Evolutionary conservation across 2,797 vertebrate genomes (phyloP), one percentile per base, ranked within the genome.

Genomic region (Epinephelus coioides): DNA sequence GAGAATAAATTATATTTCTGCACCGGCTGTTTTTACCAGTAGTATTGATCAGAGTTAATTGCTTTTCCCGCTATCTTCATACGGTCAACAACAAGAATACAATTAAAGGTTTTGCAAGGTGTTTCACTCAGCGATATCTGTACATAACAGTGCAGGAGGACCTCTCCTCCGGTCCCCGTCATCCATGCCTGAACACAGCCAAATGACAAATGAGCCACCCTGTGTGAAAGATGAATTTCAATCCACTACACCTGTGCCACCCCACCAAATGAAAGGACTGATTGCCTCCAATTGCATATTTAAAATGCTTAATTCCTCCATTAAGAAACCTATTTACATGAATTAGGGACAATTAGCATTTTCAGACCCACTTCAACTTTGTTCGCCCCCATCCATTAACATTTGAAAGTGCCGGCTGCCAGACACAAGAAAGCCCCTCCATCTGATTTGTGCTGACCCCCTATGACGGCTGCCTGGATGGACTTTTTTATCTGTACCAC

Each of bases 331-430:
- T 94, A 96, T 96, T 96, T 95, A 96, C 95, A 95, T 95, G 94
- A 95, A 96, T 96, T 96, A 95, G 92, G 89, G 93, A 96, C 94
- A 96, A 96, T 96, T 96, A 95, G 94, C 95, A 95, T 95, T 96
- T 96, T 96, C 93, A 95, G 93, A 93, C 92, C 94, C 93, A 95
- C 94, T 96, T 96, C 95, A 93, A 94, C 94, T 96, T 96, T 96
- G 96, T 95, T 95, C 96, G 91, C 91, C 93, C 94, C 88, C 88
- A 91, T 93, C 96, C 95, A 97, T 97, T 98, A 96, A 96, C 95
- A 95, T 96, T 97, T 96, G 94, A 96, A 97, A 97, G 96, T 97
- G 95, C 96, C 94, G 95, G 94, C 95, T 96, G 96, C 94, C 96
- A 96, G 96, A 96, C 92, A 91, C 92, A 94, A 96, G 95, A 96